phyloP scores from a whole-genome alignment of 2,797 vertebrate species.

The Pterois miles region DNA sequence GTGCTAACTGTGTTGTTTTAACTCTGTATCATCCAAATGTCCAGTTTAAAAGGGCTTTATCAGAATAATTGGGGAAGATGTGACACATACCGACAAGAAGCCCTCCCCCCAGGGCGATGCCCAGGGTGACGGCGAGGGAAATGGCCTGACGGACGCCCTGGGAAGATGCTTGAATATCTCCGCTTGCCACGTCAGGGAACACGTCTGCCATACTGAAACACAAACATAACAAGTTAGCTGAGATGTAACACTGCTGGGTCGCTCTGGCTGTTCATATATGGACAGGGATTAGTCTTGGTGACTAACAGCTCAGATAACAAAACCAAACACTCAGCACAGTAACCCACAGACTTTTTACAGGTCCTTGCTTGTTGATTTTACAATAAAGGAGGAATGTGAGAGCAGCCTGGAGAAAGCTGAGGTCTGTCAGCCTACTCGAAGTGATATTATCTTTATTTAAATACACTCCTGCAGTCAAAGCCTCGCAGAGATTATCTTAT shows the following conservation, averaged over 20 bases:
- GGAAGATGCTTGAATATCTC: fast-evolving
- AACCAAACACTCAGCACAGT: not conserved
- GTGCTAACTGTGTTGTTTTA: not conserved
- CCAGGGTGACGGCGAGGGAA: conserved; percentile 86
- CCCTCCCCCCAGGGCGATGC: conserved; percentile 85
- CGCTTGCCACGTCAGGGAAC: conserved; percentile 78
- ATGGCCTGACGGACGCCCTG: conserved; percentile 85
- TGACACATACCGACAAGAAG: conserved; percentile 84
- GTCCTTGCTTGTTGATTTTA: not conserved
- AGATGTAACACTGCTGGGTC: not conserved
- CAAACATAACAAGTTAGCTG: not conserved
- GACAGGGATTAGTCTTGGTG: no score
- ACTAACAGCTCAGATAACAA: not conserved
- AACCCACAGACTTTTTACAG: not conserved
- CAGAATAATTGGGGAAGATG: not conserved
- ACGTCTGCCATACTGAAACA: conserved; percentile 81
- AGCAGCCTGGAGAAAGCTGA: not conserved
- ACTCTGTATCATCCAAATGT: not conserved
- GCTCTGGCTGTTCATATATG: no score
- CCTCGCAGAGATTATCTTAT: not conserved
- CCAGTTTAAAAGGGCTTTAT: not conserved
- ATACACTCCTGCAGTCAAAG: not conserved
- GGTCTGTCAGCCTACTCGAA: not conserved
- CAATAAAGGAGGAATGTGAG: not conserved
- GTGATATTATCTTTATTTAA: not conserved